Conservation (phyloP, 2,888 invertebrate genomes). For the Orthosia gothica region DNA sequence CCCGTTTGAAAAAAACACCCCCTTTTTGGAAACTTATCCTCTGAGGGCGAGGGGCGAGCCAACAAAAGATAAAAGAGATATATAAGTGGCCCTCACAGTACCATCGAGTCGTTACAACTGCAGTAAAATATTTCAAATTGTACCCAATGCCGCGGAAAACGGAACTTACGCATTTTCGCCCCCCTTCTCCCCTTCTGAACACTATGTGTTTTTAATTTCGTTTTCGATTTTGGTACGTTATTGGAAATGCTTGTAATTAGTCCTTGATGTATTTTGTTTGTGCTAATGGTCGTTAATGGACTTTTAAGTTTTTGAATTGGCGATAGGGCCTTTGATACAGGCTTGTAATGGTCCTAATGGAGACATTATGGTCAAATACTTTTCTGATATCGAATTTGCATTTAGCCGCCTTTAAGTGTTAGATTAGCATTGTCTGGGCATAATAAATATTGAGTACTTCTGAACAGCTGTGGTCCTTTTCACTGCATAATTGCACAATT, state of each 20-base stretch:
- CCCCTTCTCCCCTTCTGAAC: slow-evolving; percentile 65
- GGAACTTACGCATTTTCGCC: slow-evolving; percentile 87
- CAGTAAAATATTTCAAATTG: slow-evolving; percentile 92
- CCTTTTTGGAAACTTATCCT: slow-evolving; percentile 80
- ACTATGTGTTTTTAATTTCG: slow-evolving; percentile 77
- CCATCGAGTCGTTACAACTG: slow-evolving; percentile 91
- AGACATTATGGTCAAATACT: slow-evolving; percentile 29
- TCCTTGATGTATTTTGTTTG: slow-evolving; percentile 51
- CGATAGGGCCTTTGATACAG: slow-evolving; percentile 29
- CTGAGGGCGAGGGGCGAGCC: slow-evolving; percentile 86
- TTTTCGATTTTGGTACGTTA: slow-evolving; percentile 74
- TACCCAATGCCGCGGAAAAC: slow-evolving; percentile 91
- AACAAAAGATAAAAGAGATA: slow-evolving; percentile 91
- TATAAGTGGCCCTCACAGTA: slow-evolving; percentile 91
- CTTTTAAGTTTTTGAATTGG: slow-evolving; percentile 36
- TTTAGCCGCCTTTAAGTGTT: neutral
- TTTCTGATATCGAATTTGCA: slow-evolving; percentile 24
- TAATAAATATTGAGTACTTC: slow-evolving; percentile 1
- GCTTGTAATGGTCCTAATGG: slow-evolving; percentile 40
- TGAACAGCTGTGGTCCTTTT: neutral
- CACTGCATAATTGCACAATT: slow-evolving; percentile 1
- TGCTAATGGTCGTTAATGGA: slow-evolving; percentile 45
- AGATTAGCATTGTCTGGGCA: slow-evolving; percentile 2
- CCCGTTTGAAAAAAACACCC: slow-evolving; percentile 80
- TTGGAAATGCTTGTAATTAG: slow-evolving; percentile 63